Conservation (phyloP, 2,888 invertebrate species). For the Ophion ventricosus region DNA sequence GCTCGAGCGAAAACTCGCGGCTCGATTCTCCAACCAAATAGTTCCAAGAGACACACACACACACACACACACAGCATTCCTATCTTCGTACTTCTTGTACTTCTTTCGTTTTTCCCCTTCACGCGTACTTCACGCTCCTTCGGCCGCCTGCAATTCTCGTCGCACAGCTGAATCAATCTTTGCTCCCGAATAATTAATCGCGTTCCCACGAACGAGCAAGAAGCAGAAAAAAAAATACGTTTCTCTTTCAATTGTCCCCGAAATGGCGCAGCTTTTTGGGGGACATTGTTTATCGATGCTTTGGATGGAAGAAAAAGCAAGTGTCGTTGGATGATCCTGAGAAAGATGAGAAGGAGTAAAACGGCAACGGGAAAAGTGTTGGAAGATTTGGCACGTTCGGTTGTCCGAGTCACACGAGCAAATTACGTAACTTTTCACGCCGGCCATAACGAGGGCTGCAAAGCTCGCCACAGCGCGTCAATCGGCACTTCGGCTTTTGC, state of each 20-base stretch:
- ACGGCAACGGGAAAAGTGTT: neutral
- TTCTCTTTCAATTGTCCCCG: neutral
- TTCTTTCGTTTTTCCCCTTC: constrained; percentile 23
- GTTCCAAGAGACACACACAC: neutral
- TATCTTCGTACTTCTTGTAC: constrained; percentile 12
- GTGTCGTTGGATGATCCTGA: neutral
- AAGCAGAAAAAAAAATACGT: neutral
- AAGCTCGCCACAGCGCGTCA: constrained; percentile 40
- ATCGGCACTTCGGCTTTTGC: constrained; percentile 49
- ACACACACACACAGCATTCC: constrained; percentile 18
- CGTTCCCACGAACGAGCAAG: neutral
- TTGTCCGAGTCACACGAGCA: neutral
- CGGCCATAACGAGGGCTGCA: constrained; percentile 43
- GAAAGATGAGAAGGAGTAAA: neutral
- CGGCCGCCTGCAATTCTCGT: neutral
- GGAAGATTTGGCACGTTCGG: neutral
- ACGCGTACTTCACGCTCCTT: neutral
- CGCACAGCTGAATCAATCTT: constrained; percentile 27
- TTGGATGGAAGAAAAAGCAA: neutral
- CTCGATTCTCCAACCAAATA: constrained; percentile 11
- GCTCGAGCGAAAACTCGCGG: constrained; percentile 17
- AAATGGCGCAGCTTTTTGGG: neutral
- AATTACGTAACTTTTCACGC: constrained; percentile 55
- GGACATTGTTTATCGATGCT: neutral
- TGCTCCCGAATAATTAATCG: constrained; percentile 13